phyloP scores from a whole-genome alignment of 2,888 invertebrate species.

The Brassicogethes aeneus region DNA sequence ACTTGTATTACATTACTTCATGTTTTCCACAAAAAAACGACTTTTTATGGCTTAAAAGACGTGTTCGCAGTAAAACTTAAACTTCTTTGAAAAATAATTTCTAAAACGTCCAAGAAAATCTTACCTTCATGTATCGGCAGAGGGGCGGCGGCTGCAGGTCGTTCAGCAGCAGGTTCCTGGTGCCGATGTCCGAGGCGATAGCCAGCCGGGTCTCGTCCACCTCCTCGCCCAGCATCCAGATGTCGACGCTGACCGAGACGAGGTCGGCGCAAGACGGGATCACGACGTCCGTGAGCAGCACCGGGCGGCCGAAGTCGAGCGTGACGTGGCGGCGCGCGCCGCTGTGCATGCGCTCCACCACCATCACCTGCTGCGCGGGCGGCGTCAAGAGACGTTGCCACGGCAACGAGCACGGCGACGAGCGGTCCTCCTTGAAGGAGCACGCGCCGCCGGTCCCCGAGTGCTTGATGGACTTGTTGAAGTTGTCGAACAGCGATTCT shows the following conservation, averaged over 20 bases:
- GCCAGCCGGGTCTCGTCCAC: slow-evolving; percentile 76
- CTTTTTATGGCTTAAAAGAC: too few species aligned
- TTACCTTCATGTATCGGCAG: slow-evolving; percentile 80
- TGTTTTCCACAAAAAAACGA: too few species aligned
- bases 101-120: too few species aligned
- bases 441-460: too few species aligned
- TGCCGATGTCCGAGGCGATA: slow-evolving; percentile 80
- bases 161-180: slow-evolving; percentile 72
- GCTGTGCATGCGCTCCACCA: slow-evolving; percentile 89
- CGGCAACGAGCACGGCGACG: slow-evolving; percentile 12
- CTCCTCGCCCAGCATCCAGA: slow-evolving; percentile 84
- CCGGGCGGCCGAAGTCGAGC: slow-evolving; percentile 81
- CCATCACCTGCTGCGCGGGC: slow-evolving; percentile 74
- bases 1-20: too few species aligned
- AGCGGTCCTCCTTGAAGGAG: too few species aligned
- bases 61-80: too few species aligned
- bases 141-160: slow-evolving; percentile 87
- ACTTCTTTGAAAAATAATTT: too few species aligned
- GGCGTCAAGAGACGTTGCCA: slow-evolving; percentile 53
- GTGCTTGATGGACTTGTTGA: too few species aligned
- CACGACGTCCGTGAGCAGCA: slow-evolving; percentile 77
- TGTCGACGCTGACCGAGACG: slow-evolving; percentile 79
- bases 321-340: slow-evolving; percentile 88
- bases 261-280: slow-evolving; percentile 75
- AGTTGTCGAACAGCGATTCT: too few species aligned